Base-by-base conservation (phyloP, 2,888 invertebrate species). In the Apamea anceps region DNA sequence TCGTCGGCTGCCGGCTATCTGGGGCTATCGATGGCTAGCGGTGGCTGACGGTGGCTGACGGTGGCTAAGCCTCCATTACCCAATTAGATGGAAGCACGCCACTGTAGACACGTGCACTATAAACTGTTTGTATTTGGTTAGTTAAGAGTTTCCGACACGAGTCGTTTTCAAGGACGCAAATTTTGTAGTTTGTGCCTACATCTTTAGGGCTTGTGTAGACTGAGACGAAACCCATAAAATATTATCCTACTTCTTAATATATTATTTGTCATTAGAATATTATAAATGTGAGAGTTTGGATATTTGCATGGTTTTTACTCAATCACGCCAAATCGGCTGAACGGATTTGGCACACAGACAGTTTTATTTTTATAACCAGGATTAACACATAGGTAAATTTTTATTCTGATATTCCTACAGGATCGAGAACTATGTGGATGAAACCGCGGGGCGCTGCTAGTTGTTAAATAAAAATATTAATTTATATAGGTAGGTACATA, bases 41-140 rank as follows among this genome's bases (percentile, higher is more conserved):
- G 15, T 65, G 45, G 71, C 66, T 63, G 42, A 37, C 37, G 37
- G 37, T 37, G 45, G 67, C 62, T 65, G 21, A 4, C 66, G 37
- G 37, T 32, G 70, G 12, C n/a, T 63, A 37, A 62, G 42, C 75
- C 32, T 42, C 67, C 66, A 45, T 72, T 57, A 63, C 37, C n/a
- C 25, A 68, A 51, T 80, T 57, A 70, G 21, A 48, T 76, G n/a
- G 63, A 48, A 51, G 25, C 28, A 48, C 63, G 5, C 18, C 12
- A 6, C 15, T 21, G 1, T 42, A 18, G 6, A 45, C 65, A 37
- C 60, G 48, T 60, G 42, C 42, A 1, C 57, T 25, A n/a, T 21
- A 25, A 32, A 42, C 67, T 60, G 45, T 18, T 66, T 25, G n/a
- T 57, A 57, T 65, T 32, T 37, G 12, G 45, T 54, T 42, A 48